Conservation (phyloP, 2,888 invertebrate genomes). For the Agriopis leucophaearia region DNA sequence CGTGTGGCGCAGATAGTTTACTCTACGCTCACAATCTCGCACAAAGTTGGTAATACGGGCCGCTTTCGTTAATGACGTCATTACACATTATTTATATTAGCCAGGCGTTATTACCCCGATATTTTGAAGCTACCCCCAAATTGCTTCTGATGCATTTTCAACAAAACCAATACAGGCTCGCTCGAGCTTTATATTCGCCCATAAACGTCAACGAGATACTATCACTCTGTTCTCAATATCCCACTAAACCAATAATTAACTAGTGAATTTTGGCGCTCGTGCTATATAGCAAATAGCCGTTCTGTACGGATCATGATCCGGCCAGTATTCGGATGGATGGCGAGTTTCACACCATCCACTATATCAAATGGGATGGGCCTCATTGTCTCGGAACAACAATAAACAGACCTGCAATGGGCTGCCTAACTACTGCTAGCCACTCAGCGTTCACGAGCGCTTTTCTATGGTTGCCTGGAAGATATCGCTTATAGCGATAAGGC, state of each 20-base stretch:
- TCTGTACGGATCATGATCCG: background rate
- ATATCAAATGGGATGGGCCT: no score
- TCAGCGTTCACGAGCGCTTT: no score
- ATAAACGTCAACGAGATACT: conserved; percentile 32
- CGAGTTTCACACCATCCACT: no score
- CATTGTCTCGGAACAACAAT: no score
- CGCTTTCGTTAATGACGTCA: conserved; percentile 8
- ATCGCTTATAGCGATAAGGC: no score
- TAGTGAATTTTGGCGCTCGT: conserved; percentile 3
- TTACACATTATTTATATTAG: conserved; percentile 22
- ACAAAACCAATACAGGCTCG: conserved; percentile 6
- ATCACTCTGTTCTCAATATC: conserved; percentile 21
- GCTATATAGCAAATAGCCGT: background rate
- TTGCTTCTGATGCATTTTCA: conserved; percentile 28
- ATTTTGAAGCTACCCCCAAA: conserved; percentile 22
- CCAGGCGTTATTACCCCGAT: conserved; percentile 21
- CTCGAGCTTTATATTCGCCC: conserved; percentile 1
- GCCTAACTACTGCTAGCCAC: no score
- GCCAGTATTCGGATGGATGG: background rate
- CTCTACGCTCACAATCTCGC: background rate
- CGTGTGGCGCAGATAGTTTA: background rate
- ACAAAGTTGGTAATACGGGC: background rate
- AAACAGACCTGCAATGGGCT: no score
- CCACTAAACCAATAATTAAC: conserved; percentile 30
- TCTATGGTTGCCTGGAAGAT: no score